A percentile compares a stretch with the other conserved stretches of the same genome.
These are phyloP conservation scores for Ommatoiulus sabulosus DNA, from an alignment of 2,888 invertebrate species.

Conservation along the genomic window DNA sequence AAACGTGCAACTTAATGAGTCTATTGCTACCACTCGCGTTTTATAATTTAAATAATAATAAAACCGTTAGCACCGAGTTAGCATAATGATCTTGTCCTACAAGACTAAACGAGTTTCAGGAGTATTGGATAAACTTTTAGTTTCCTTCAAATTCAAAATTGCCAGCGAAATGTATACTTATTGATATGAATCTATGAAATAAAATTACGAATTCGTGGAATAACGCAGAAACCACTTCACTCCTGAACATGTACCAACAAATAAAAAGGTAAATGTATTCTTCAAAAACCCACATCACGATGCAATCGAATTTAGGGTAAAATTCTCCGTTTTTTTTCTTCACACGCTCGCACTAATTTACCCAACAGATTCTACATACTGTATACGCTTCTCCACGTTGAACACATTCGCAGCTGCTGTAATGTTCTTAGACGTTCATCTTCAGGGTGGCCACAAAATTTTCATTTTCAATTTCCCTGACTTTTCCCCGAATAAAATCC, in stretches of 20 bases:
- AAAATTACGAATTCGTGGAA: background rate
- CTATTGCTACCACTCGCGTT: background rate
- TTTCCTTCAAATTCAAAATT: background rate
- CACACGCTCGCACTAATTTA: background rate
- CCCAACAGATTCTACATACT: too few species aligned
- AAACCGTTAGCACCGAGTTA: background rate
- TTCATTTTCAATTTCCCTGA: too few species aligned
- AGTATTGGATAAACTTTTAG: background rate
- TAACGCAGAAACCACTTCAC: background rate
- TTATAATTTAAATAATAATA: slow-evolving; percentile 18
- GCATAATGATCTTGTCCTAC: slow-evolving; percentile 24
- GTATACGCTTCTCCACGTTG: background rate
- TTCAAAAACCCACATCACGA: background rate
- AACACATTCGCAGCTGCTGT: background rate
- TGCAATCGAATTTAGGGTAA: background rate
- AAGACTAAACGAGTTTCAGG: background rate
- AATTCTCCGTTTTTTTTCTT: background rate
- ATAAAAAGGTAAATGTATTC: background rate
- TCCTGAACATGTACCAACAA: background rate
- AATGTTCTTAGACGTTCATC: too few species aligned
- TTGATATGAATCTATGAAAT: background rate
- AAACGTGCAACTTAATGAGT: background rate
- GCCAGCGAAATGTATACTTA: background rate
- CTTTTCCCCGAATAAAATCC: too few species aligned
- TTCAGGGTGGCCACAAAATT: too few species aligned